Percentiles rank a stretch among this genome's conserved stretches.
Evolutionary conservation across 2,113 vertebrate genomes (phyloP).

Genomic region (Thymallus thymallus): DNA sequence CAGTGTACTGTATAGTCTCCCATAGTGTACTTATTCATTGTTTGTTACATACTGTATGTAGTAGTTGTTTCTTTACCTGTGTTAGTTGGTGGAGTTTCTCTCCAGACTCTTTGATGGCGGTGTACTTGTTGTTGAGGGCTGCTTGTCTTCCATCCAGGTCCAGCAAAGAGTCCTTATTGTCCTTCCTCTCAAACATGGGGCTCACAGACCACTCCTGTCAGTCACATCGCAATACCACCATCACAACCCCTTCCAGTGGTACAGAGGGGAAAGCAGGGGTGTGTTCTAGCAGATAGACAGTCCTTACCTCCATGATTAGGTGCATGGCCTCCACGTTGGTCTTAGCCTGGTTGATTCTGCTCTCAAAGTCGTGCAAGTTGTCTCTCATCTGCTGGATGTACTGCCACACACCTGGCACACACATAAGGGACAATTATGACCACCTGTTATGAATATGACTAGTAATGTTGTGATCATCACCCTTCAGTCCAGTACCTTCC

Average conservation of each 20-base stretch:
- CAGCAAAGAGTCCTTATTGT: conserved; percentile 64
- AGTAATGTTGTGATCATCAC: not conserved
- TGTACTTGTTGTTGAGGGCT: conserved; percentile 55
- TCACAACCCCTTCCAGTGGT: not conserved
- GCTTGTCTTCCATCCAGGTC: conserved; percentile 61
- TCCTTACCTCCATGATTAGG: conserved; percentile 70
- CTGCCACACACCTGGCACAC: conserved; percentile 6
- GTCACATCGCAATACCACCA: not conserved
- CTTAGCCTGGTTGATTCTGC: conserved; percentile 69
- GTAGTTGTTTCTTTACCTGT: conserved; percentile 51
- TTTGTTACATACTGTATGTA: not conserved
- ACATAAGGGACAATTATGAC: not conserved
- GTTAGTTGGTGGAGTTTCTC: conserved; percentile 63
- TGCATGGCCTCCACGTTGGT: conserved; percentile 64
- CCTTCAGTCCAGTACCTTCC: conserved; percentile 52
- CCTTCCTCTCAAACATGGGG: conserved; percentile 73
- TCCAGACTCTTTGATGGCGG: conserved; percentile 32
- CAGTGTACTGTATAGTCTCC: not conserved
- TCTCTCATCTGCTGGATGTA: conserved; percentile 68
- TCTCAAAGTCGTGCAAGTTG: conserved; percentile 59
- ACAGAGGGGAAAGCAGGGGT: not conserved
- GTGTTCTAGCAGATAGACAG: not conserved
- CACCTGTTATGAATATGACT: not conserved
- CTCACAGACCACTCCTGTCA: conserved; percentile 66
- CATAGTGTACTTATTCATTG: not conserved